Percentiles rank a stretch among this genome's conserved stretches.
phyloP scores from a whole-genome alignment of 1,140 invertebrate species.

The Atta texana region DNA sequence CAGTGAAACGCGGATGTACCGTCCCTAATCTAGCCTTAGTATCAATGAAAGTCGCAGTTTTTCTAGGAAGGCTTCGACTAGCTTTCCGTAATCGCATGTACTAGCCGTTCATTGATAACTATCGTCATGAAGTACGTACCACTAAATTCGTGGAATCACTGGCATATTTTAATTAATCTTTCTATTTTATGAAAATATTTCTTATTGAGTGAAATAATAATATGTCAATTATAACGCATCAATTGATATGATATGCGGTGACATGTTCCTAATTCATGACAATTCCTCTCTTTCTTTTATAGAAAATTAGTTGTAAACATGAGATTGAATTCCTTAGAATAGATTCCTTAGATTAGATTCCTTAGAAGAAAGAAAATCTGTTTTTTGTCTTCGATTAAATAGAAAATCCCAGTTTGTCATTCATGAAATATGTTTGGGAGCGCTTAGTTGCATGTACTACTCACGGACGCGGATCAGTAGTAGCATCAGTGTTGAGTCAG shows the following conservation, averaged over 20 bases:
- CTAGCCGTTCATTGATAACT: conserved; percentile 63
- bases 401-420: background rate
- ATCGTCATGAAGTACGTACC: conserved; percentile 34
- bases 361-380: background rate
- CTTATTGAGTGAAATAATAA: background rate
- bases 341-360: background rate
- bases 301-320: background rate
- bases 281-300: background rate
- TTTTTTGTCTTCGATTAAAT: background rate
- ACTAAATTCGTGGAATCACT: conserved; percentile 33
- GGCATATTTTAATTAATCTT: conserved; percentile 14
- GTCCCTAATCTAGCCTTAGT: conserved; percentile 53
- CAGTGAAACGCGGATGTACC: conserved; percentile 46
- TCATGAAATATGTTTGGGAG: background rate
- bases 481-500: conserved; percentile 69
- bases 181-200: background rate
- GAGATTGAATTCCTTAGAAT: background rate
- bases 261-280: background rate
- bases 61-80: conserved; percentile 63
- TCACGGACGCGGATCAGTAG: conserved; percentile 69
- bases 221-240: background rate
- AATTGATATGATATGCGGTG: background rate
- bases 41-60: conserved; percentile 66
- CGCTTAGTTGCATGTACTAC: conserved; percentile 66
- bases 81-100: conserved; percentile 66